Percentiles rank a stretch among this genome's conserved stretches.
These are phyloP conservation scores for Ceyx cyanopectus DNA, from an alignment of 2,113 vertebrate genomes.

Conservation along the genomic window DNA sequence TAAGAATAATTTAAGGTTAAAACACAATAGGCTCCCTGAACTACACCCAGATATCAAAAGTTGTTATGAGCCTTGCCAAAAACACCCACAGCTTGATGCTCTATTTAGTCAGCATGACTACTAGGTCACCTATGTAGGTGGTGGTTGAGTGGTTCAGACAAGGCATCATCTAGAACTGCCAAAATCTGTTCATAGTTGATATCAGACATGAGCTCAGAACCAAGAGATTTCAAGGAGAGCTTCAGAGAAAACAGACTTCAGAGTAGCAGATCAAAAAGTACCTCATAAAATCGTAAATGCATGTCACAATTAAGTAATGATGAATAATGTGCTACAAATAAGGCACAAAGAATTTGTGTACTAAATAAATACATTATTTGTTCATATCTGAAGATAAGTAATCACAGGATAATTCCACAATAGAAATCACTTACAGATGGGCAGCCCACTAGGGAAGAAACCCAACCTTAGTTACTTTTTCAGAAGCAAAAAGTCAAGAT, in stretches of 20 bases:
- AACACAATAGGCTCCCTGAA: slow-evolving; percentile 1
- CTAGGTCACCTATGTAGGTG: background rate
- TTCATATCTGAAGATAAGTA: background rate
- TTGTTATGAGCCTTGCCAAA: background rate
- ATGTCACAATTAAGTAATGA: background rate
- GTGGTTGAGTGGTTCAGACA: slow-evolving; percentile 18
- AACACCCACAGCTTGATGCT: slow-evolving; percentile 22
- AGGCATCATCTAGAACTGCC: background rate
- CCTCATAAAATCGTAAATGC: background rate
- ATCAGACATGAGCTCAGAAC: background rate
- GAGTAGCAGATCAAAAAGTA: background rate
- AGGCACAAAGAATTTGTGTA: background rate
- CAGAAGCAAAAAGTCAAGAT: background rate
- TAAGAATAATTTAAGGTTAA: slow-evolving; percentile 20
- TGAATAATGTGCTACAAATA: background rate
- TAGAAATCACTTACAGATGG: background rate
- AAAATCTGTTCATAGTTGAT: slow-evolving; percentile 2
- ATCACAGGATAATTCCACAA: background rate
- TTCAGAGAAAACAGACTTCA: background rate
- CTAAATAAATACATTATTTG: background rate
- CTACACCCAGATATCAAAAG: slow-evolving; percentile 13
- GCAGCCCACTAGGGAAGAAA: background rate
- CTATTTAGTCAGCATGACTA: slow-evolving; percentile 34
- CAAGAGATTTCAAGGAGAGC: background rate
- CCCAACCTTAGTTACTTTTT: background rate